These are phyloP conservation scores for Lates japonicus DNA, from an alignment of 2,797 vertebrate species.

Conservation along the genomic window DNA sequence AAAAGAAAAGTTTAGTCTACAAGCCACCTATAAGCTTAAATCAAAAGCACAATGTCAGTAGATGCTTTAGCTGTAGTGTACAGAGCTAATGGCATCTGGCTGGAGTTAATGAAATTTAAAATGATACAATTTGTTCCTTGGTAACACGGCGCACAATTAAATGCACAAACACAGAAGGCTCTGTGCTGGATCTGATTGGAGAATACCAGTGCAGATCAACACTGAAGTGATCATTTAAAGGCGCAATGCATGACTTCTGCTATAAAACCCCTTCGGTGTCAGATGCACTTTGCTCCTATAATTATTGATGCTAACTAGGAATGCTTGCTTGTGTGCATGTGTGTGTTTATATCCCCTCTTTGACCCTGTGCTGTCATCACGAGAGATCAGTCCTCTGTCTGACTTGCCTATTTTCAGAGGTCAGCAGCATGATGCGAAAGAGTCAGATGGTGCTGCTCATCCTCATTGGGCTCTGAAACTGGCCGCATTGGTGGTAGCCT, in stretches of 20 bases:
- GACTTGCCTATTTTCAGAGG: conserved; percentile 55
- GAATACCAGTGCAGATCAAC: conserved; percentile 49
- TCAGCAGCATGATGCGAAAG: conserved; percentile 41
- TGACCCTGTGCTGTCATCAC: conserved; percentile 48
- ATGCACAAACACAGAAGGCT: conserved; percentile 29
- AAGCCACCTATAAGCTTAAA: not conserved
- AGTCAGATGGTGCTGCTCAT: conserved; percentile 39
- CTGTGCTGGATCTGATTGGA: conserved; percentile 25
- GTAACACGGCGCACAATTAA: conserved; percentile 8
- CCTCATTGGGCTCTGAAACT: conserved; percentile 32
- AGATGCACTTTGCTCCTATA: not conserved
- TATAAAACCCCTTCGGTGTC: conserved; percentile 35
- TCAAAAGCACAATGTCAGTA: not conserved
- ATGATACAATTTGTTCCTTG: not conserved
- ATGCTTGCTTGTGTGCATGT: too few relatives aligned
- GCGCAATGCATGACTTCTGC: conserved; percentile 22
- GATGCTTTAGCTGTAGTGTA: not conserved
- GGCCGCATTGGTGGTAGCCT: too few relatives aligned
- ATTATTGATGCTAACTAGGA: conserved; percentile 41
- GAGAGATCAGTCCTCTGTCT: conserved; percentile 31
- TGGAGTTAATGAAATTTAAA: not conserved
- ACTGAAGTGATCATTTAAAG: conserved; percentile 38
- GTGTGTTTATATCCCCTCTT: conserved; percentile 34
- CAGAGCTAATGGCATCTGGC: not conserved
- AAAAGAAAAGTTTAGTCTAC: not conserved